Evolutionary conservation across 2,113 vertebrate genomes (phyloP), one percentile per base, ranked within the genome.

Genomic region (Macrotus californicus): DNA sequence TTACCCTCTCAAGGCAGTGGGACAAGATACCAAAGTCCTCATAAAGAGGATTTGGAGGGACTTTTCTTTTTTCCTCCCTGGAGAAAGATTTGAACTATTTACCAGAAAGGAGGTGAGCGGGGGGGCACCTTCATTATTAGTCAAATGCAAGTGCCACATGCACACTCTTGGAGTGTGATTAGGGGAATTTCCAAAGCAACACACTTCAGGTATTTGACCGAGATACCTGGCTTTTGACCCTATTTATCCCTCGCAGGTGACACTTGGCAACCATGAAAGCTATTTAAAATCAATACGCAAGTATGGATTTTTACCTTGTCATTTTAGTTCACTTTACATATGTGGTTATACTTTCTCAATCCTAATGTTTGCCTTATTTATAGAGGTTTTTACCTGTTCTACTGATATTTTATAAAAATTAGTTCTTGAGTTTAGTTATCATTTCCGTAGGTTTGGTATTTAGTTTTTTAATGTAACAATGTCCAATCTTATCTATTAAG

Each of bases 401-500:
- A 46, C 48, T 95, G 59, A 22, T 46, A 34, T 61, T 86, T 96
- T 79, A 73, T 93, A 43, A 88, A 91, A 87, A 46, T 43, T 39
- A 83, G 36, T 13, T 89, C 29, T 87, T 67, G 18, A 15, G 6
- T 76, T 87, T 96, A 85, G 34, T 90, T 61, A 52, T 41, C 31
- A 36, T 81, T 94, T 92, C 59, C 34, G 1, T 77, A 91, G n/a
- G 12, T 85, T 84, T 64, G 43, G 16, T 80, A 26, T 83, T 95
- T 48, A 59, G 39, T 73, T 70, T 43, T 89, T 83, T 70, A 91
- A 77, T 21, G 3, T 31, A 31, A 19, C 52, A 82, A 0, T 94
- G 83, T 91, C 41, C 86, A 29, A 73, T 93, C 96, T 92, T 91
- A 77, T 39, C 34, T 80, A 46, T 80, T 72, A 88, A 61, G 50